phyloP scores from a whole-genome alignment of 2,797 vertebrate species.

The Coluber constrictor region DNA sequence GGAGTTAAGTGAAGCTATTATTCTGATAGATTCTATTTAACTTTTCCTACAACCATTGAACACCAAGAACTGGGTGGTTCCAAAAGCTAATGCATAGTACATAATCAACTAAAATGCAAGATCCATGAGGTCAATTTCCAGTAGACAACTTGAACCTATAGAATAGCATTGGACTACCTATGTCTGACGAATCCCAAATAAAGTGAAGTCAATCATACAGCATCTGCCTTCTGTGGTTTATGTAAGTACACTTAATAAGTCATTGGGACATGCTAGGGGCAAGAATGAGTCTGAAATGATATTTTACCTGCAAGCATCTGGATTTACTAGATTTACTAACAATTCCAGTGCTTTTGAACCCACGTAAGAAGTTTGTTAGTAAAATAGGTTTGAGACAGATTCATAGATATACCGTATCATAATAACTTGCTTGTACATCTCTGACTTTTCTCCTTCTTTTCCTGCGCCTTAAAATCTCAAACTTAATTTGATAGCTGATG shows the following conservation, averaged over 20 bases:
- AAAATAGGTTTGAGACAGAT: not conserved
- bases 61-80: not conserved
- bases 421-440: not conserved
- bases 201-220: not conserved
- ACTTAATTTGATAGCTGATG: not conserved
- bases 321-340: not conserved
- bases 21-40: not conserved
- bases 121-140: not conserved
- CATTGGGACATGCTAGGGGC: not conserved
- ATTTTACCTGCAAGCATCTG: not conserved
- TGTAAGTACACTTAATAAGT: not conserved
- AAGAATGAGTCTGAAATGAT: not conserved
- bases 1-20: not conserved
- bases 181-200: not conserved
- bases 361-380: not conserved
- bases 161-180: not conserved
- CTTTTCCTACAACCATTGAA: not conserved
- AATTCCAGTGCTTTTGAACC: not conserved
- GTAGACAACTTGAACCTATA: not conserved
- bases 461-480: not conserved
- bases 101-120: not conserved
- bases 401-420: not conserved
- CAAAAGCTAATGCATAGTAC: not conserved
- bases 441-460: not conserved
- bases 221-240: not conserved